A percentile compares a stretch with the other conserved stretches of the same genome.
Evolutionary conservation across 2,888 invertebrate species (phyloP).

Genomic region (Diloba caeruleocephala): DNA sequence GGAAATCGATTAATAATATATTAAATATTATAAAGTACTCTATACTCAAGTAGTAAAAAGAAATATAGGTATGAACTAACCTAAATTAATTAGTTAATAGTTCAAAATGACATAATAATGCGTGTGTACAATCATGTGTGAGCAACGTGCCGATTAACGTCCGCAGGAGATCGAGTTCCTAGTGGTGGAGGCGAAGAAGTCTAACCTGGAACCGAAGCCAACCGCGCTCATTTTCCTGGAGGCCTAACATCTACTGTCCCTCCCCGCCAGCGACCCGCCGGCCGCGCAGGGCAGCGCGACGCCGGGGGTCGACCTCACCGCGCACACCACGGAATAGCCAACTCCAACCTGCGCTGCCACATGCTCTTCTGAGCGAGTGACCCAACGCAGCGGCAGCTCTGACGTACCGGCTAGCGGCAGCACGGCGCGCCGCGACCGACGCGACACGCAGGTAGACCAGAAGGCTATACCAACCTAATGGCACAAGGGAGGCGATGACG

Average conservation of each 20-base stretch:
- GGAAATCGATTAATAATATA: too few relatives aligned
- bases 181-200: constrained; percentile 97
- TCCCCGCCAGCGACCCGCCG: constrained; percentile 94
- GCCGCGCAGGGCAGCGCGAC: constrained; percentile 91
- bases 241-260: constrained; percentile 97
- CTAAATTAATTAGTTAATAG: not conserved
- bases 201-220: constrained; percentile 97
- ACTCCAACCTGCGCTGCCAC: constrained; percentile 89
- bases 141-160: constrained; percentile 9
- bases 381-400: constrained; percentile 19
- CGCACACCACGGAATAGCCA: constrained; percentile 89
- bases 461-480: constrained; percentile 81
- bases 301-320: constrained; percentile 90
- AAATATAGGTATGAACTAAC: too few relatives aligned
- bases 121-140: not conserved
- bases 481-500: constrained; percentile 84
- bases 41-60: too few relatives aligned
- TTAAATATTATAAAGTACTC: too few relatives aligned
- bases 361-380: constrained; percentile 83
- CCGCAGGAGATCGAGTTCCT: constrained; percentile 96
- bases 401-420: constrained; percentile 34
- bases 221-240: constrained; percentile 97
- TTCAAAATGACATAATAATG: not conserved
- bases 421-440: constrained; percentile 28
- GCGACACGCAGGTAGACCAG: constrained; percentile 73